Percentiles rank a stretch among this genome's conserved stretches.
Conservation (phyloP, 2,888 invertebrate species). For the Scaeva pyrastri region DNA sequence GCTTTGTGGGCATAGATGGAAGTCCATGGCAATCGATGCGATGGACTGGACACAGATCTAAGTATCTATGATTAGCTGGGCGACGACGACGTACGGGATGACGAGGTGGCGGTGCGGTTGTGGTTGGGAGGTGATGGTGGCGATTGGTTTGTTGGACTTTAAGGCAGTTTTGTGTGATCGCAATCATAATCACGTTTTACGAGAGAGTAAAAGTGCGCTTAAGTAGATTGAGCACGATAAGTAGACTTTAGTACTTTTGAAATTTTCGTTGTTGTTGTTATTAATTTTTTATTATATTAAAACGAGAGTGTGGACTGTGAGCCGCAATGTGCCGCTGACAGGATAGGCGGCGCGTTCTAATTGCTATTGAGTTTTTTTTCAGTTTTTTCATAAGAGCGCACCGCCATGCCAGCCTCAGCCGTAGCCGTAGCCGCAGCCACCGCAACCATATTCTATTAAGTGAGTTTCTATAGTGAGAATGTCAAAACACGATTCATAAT, state of each 20-base stretch:
- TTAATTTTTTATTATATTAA: not conserved
- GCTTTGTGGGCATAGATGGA: conserved; percentile 17
- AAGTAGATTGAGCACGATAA: conserved; percentile 62
- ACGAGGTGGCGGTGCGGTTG: not conserved
- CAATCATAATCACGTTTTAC: conserved; percentile 68
- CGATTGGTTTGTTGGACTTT: not conserved
- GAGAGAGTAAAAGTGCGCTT: conserved; percentile 71
- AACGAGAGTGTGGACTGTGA: not conserved
- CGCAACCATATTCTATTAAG: conserved; percentile 1
- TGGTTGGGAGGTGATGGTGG: not conserved
- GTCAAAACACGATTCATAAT: conserved; percentile 52
- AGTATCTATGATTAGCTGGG: too few relatives aligned
- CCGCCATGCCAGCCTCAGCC: too few relatives aligned
- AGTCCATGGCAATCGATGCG: conserved; percentile 24
- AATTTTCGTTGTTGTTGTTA: conserved; percentile 34
- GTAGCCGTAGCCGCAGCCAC: not conserved
- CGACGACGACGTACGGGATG: too few relatives aligned
- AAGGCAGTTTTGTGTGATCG: conserved; percentile 49
- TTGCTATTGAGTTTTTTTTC: conserved; percentile 34
- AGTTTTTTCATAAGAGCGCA: not conserved
- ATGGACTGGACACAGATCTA: not conserved
- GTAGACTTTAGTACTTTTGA: conserved; percentile 46
- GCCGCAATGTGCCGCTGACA: not conserved
- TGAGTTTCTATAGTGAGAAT: conserved; percentile 16
- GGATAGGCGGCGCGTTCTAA: conserved; percentile 40